Evolutionary conservation across 2,797 vertebrate species (phyloP).

Genomic region (Denticeps clupeoides): DNA sequence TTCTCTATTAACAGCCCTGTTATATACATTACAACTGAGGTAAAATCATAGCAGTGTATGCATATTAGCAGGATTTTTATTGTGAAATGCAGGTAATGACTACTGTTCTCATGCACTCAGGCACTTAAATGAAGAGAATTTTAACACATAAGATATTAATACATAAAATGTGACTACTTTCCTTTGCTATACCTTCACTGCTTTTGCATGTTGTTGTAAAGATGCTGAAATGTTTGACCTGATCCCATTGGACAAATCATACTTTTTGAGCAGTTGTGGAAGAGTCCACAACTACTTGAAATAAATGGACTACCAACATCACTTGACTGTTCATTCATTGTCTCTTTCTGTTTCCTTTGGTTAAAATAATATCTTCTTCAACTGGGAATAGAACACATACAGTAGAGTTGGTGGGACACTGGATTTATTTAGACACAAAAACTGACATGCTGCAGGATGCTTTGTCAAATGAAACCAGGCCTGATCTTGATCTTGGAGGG

Average conservation of each 20-base stretch:
- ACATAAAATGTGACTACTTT: too few species aligned
- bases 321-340: neutral
- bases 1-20: neutral
- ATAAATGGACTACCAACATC: constrained; percentile 12
- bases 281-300: constrained; percentile 5
- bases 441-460: neutral
- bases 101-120: too few species aligned
- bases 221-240: too few species aligned
- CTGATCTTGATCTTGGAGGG: too few species aligned
- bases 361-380: constrained; percentile 46
- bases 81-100: too few species aligned
- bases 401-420: too few species aligned
- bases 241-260: neutral
- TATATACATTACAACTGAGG: neutral
- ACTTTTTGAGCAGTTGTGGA: neutral
- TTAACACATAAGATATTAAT: too few species aligned
- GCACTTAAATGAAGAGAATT: too few species aligned
- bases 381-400: too few species aligned
- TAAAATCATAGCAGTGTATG: neutral
- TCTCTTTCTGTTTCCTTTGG: constrained; percentile 45
- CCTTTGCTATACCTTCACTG: too few species aligned
- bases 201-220: too few species aligned
- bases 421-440: neutral
- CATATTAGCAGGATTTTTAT: constrained; percentile 5
- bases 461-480: too few species aligned